A percentile compares a stretch with the other conserved stretches of the same genome.
These are phyloP conservation scores for Sinopyrophorus schimmeli DNA, from an alignment of 2,888 invertebrate species.

Conservation along the genomic window DNA sequence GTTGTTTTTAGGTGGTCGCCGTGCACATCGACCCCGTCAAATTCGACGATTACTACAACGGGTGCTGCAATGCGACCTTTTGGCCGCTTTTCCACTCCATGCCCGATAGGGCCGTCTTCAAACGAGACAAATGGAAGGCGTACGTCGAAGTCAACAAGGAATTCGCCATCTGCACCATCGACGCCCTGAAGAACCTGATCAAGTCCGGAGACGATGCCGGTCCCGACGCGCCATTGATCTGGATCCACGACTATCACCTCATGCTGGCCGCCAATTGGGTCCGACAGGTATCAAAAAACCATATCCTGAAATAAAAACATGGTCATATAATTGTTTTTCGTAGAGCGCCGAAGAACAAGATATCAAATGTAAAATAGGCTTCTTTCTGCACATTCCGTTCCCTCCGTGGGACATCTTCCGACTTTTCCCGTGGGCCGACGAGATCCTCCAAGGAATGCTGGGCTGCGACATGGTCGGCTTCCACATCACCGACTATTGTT, in stretches of 20 bases:
- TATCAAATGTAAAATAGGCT: slow-evolving; percentile 79
- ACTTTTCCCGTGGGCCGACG: slow-evolving; percentile 91
- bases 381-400: slow-evolving; percentile 94
- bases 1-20: slow-evolving; percentile 60
- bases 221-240: slow-evolving; percentile 71
- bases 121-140: slow-evolving; percentile 79
- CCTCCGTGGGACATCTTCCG: slow-evolving; percentile 93
- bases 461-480: slow-evolving; percentile 93
- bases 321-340: slow-evolving; percentile 8
- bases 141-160: slow-evolving; percentile 79
- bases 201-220: slow-evolving; percentile 53
- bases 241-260: slow-evolving; percentile 94
- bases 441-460: slow-evolving; percentile 88
- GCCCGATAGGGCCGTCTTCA: slow-evolving; percentile 86
- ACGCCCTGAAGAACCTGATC: slow-evolving; percentile 64
- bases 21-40: slow-evolving; percentile 75
- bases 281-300: slow-evolving; percentile 63
- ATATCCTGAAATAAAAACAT: not conserved
- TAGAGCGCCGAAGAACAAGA: slow-evolving; percentile 75
- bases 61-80: slow-evolving; percentile 88
- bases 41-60: slow-evolving; percentile 89
- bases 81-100: slow-evolving; percentile 93
- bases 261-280: slow-evolving; percentile 93
- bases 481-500: slow-evolving; percentile 87
- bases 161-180: slow-evolving; percentile 79